Evolutionary conservation across 2,797 vertebrate species (phyloP).

Genomic region (Rhabdomys pumilio): DNA sequence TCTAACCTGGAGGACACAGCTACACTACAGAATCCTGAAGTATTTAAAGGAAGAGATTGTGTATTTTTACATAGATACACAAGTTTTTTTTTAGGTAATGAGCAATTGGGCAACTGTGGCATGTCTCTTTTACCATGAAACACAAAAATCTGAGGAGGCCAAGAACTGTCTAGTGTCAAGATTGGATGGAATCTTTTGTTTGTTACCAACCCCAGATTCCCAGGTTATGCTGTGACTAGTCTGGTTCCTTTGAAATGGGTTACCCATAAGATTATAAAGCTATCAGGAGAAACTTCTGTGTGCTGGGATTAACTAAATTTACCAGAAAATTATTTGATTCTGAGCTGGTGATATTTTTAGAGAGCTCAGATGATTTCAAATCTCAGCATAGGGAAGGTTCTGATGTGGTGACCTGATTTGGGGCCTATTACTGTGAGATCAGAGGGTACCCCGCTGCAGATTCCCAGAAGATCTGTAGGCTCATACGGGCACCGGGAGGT

Average conservation of each 20-base stretch:
- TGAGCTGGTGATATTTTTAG: slow-evolving; percentile 37
- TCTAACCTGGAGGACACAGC: neutral
- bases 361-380: neutral
- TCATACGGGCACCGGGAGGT: neutral
- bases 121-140: neutral
- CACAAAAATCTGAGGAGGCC: neutral
- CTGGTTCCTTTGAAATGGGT: neutral
- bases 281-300: neutral
- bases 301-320: neutral
- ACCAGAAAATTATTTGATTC: slow-evolving; percentile 16
- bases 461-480: neutral
- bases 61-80: neutral
- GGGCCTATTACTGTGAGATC: neutral
- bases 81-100: neutral
- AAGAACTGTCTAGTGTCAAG: neutral
- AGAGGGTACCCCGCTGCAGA: neutral
- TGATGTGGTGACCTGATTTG: neutral
- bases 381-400: neutral
- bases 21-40: neutral
- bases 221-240: neutral
- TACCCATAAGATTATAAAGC: neutral
- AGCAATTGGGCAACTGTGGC: neutral
- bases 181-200: neutral
- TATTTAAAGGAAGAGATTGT: slow-evolving; percentile 11
- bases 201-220: neutral